Conservation (phyloP, 2,113 vertebrate genomes). For the Deroptyus accipitrinus region DNA sequence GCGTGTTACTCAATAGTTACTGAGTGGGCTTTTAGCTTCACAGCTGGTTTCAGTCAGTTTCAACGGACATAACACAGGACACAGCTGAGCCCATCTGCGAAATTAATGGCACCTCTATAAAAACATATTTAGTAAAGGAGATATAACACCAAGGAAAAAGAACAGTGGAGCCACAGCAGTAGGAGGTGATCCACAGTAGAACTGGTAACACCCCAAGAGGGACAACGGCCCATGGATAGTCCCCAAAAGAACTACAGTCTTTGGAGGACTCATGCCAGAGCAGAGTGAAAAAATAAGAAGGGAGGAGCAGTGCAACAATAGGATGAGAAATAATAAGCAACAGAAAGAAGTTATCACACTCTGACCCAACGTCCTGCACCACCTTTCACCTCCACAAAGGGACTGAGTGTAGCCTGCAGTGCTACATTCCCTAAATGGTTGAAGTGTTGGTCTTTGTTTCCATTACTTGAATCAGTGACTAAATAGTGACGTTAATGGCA, state of each 20-base stretch:
- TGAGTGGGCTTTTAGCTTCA: not conserved
- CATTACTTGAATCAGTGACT: not conserved
- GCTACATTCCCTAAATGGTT: not conserved
- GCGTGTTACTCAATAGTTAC: not conserved
- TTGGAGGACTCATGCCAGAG: not conserved
- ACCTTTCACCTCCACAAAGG: not conserved
- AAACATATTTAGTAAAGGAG: not conserved
- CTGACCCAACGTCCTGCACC: not conserved
- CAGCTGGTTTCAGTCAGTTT: not conserved
- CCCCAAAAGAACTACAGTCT: not conserved
- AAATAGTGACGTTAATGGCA: not conserved
- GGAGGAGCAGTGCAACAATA: not conserved
- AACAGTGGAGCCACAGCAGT: not conserved
- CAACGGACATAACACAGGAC: not conserved
- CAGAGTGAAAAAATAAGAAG: not conserved
- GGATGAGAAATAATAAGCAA: not conserved
- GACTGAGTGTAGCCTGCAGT: not conserved
- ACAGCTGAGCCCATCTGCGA: not conserved
- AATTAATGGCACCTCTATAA: not conserved
- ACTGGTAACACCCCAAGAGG: not conserved
- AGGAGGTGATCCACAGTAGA: not conserved
- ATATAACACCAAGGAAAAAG: not conserved
- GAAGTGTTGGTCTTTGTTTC: not conserved
- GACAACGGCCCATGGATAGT: not conserved
- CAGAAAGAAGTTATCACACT: not conserved